A percentile compares a stretch with the other conserved stretches of the same genome.
phyloP scores from a whole-genome alignment of 2,888 invertebrate genomes.

The Polyommatus iphigenia region DNA sequence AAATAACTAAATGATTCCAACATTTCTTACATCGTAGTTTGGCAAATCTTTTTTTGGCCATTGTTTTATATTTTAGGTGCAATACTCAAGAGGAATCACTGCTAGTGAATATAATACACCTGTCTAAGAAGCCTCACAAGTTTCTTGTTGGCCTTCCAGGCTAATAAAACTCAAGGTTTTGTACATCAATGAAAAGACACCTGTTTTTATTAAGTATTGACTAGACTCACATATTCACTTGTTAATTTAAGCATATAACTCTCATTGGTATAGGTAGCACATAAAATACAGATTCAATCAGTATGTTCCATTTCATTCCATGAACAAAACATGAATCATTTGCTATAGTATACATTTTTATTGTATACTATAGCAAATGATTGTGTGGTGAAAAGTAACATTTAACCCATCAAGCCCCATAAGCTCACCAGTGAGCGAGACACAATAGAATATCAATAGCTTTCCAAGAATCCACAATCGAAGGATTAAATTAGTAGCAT shows the following conservation, averaged over 20 bases:
- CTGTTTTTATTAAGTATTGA: background rate
- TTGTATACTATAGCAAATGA: too few species aligned
- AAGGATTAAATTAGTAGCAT: too few species aligned
- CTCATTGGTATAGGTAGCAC: background rate
- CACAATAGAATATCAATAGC: too few species aligned
- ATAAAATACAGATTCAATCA: background rate
- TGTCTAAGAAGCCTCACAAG: background rate
- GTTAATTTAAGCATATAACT: background rate
- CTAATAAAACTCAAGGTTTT: constrained; percentile 11
- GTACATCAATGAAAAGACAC: background rate
- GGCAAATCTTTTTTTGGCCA: constrained; percentile 42
- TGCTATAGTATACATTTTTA: too few species aligned
- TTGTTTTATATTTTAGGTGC: constrained; percentile 24
- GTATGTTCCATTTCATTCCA: too few species aligned
- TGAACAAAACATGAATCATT: too few species aligned
- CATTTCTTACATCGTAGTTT: constrained; percentile 39
- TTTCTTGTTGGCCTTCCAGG: background rate
- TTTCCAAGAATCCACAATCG: too few species aligned
- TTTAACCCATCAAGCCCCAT: too few species aligned
- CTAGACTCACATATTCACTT: background rate
- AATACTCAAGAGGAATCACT: background rate
- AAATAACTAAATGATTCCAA: background rate
- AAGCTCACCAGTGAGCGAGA: too few species aligned
- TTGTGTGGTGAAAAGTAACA: too few species aligned
- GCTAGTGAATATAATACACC: background rate